Evolutionary conservation across 2,888 invertebrate species (phyloP), one percentile per base, ranked within the genome.

Genomic region (Stenotaenia linearis): DNA sequence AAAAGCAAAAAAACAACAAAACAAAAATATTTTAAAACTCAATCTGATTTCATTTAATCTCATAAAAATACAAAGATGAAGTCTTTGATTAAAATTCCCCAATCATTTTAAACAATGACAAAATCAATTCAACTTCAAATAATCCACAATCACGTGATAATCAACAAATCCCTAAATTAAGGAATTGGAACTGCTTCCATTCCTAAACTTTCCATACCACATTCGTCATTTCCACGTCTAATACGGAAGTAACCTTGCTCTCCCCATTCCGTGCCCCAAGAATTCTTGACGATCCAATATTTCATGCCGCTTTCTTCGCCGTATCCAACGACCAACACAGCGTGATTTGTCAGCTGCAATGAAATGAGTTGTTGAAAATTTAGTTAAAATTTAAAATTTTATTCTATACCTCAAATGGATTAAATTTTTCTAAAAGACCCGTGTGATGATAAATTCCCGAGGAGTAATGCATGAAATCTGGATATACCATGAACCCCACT

Each of bases 291-390:
- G 7, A 81, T 82, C 84, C 84, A 84, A 80, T 79, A 84, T 32
- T 84, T 83, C 75, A 83, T 82, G 4, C 84, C 84, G 80, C 40
- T 84, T 79, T 45, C 81, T 28, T 83, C 77, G 0, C 88, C 88
- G 82, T 88, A 88, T 2, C 88, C 88, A 15, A 88, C 88, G 28
- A 88, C 81, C 28, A 88, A 83, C 3, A 88, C 88, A 15, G 87
- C 88, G 81, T 88, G 88, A 83, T 88, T 87, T 15, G 87, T 86
- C 69, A 85, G 82, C 84, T 88, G 85, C 80, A 86, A 86, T 10
- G 85, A 86, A 81, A 37, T 25, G 15, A 21, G 15, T 21, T n/a
- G n/a, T 40, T 12, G 15, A 15, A 12, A 40, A 40, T 12, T 12
- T 40, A 40, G 12, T 40, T 2, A 9, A 12, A 12, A 40, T 9